These are phyloP conservation scores for Eremophila alpestris DNA, from an alignment of 2,797 vertebrate genomes.

Conservation along the genomic window DNA sequence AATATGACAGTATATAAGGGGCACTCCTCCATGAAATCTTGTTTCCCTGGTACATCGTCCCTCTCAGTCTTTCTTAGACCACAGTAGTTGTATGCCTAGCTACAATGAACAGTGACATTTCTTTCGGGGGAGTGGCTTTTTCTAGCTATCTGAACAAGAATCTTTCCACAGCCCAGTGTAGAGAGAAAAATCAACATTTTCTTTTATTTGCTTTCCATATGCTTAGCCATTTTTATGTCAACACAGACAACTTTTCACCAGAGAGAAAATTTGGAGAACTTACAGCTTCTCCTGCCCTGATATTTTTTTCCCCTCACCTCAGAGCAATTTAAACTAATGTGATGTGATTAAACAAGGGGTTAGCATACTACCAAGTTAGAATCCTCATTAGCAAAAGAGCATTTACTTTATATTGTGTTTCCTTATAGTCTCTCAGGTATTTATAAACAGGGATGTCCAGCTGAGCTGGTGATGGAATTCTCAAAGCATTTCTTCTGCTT, in stretches of 20 bases:
- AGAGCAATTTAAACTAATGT: neutral
- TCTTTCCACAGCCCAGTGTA: neutral
- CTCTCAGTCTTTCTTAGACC: neutral
- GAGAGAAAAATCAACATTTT: neutral
- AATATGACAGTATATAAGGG: neutral
- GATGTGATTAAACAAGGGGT: neutral
- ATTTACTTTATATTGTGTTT: neutral
- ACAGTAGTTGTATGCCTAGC: neutral
- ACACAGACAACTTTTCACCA: neutral
- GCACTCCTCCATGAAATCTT: neutral
- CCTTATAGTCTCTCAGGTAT: neutral
- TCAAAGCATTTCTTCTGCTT: neutral
- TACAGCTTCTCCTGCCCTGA: accelerated
- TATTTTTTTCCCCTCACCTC: neutral
- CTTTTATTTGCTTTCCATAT: neutral
- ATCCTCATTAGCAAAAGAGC: neutral
- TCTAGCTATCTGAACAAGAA: neutral
- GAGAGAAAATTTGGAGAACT: neutral
- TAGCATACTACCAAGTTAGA: neutral
- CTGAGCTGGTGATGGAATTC: neutral
- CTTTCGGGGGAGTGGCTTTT: neutral
- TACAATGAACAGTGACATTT: neutral
- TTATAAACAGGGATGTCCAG: neutral
- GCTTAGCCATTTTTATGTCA: neutral
- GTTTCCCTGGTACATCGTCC: accelerated